These are phyloP conservation scores for Vandiemenella viatica DNA, from an alignment of 2,888 invertebrate genomes.

Conservation along the genomic window DNA sequence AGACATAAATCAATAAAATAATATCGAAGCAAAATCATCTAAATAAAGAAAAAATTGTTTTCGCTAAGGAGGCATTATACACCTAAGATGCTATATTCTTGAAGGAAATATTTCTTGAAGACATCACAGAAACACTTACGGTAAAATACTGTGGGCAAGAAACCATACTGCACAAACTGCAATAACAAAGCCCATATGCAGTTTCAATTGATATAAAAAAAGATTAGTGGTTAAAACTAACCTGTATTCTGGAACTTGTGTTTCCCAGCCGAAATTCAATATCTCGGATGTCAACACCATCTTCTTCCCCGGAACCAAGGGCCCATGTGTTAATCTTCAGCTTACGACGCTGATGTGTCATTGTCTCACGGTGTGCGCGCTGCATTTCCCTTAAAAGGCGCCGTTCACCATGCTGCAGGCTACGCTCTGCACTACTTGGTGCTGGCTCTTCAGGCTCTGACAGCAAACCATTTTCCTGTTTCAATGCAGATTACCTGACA, in stretches of 20 bases:
- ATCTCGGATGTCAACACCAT: constrained; percentile 56
- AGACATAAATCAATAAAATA: too few species aligned
- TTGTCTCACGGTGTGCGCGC: background rate
- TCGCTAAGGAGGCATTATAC: too few species aligned
- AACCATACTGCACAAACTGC: too few species aligned
- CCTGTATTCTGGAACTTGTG: constrained; percentile 55
- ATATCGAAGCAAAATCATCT: too few species aligned
- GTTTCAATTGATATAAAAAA: too few species aligned
- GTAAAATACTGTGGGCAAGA: too few species aligned
- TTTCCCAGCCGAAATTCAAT: constrained; percentile 74
- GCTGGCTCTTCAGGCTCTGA: background rate
- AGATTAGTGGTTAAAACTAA: constrained; percentile 19
- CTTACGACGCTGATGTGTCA: background rate
- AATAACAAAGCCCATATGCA: too few species aligned
- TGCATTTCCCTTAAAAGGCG: background rate
- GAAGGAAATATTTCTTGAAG: too few species aligned
- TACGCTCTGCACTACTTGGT: background rate
- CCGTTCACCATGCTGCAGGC: background rate
- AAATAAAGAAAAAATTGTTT: too few species aligned
- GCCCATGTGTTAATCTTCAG: constrained; percentile 40
- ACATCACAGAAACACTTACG: too few species aligned
- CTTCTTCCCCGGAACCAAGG: constrained; percentile 37
- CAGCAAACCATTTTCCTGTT: background rate
- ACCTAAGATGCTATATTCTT: too few species aligned
- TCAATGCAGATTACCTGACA: too few species aligned